These are phyloP conservation scores for Pseudochromis fuscus DNA, from an alignment of 2,797 vertebrate genomes.

Conservation along the genomic window DNA sequence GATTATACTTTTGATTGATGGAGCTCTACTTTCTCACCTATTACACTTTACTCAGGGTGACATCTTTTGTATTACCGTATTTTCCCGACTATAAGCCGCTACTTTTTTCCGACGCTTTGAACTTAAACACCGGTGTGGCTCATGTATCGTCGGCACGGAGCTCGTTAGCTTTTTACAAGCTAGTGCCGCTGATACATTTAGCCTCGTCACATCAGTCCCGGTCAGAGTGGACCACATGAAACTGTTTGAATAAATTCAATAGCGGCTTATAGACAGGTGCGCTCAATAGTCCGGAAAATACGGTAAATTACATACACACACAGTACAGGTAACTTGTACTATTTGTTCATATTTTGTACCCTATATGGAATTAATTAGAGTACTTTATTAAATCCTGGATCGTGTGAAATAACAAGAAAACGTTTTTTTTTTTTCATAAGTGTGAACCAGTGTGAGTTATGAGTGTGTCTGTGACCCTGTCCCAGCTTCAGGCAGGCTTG, in stretches of 20 bases:
- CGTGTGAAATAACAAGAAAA: constrained; percentile 12
- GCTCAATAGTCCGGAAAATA: too few species aligned
- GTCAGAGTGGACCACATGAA: too few species aligned
- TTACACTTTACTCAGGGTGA: background rate
- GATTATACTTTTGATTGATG: background rate
- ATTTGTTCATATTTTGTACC: background rate
- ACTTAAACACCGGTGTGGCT: too few species aligned
- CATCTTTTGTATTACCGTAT: background rate
- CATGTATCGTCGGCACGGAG: too few species aligned
- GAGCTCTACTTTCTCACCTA: background rate
- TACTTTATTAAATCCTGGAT: background rate
- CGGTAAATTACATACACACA: too few species aligned
- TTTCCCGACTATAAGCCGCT: too few species aligned
- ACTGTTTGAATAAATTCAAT: too few species aligned
- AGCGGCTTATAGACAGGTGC: too few species aligned
- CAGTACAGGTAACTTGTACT: background rate
- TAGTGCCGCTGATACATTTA: too few species aligned
- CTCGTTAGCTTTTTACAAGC: too few species aligned
- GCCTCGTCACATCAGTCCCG: too few species aligned
- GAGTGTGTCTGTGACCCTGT: constrained; percentile 28
- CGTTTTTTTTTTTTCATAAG: constrained; percentile 6
- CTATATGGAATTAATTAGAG: background rate
- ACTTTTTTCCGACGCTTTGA: too few species aligned
- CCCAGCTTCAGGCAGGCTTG: constrained; percentile 43
- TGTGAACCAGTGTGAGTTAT: constrained; percentile 13